A percentile compares a stretch with the other conserved stretches of the same genome.
Conservation (phyloP, 2,888 invertebrate genomes). For the Tridacna gigas region DNA sequence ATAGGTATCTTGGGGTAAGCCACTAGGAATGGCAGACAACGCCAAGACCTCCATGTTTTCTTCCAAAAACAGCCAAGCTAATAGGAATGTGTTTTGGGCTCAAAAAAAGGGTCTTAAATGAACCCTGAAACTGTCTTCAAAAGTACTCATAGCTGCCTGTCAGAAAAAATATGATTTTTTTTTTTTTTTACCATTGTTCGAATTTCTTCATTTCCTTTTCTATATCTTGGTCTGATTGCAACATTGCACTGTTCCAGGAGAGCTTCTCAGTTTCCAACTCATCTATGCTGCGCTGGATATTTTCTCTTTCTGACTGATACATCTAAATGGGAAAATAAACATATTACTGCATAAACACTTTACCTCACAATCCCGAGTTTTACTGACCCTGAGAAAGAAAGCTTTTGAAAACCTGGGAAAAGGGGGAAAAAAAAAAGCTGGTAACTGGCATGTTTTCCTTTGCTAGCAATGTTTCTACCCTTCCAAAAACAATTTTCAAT, state of each 20-base stretch:
- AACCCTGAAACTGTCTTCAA: too few relatives aligned
- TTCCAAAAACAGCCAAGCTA: too few relatives aligned
- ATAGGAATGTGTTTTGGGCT: too few relatives aligned
- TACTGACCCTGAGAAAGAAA: not conserved
- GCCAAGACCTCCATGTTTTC: too few relatives aligned
- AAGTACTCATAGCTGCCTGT: too few relatives aligned
- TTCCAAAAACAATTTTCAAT: not conserved
- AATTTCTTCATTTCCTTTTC: constrained; percentile 23
- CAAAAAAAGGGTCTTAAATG: too few relatives aligned
- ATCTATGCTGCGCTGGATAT: constrained; percentile 6
- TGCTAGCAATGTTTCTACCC: not conserved
- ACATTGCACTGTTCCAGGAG: constrained; percentile 9
- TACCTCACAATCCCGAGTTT: not conserved
- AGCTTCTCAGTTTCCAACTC: constrained; percentile 17
- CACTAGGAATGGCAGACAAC: too few relatives aligned
- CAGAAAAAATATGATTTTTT: not conserved
- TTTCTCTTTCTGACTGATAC: constrained; percentile 8
- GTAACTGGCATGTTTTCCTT: not conserved
- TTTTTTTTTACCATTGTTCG: constrained; percentile 17
- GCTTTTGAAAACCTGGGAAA: not conserved
- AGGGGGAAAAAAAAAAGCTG: not conserved
- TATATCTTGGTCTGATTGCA: constrained; percentile 10
- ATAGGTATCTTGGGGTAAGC: too few relatives aligned
- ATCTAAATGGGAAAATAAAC: not conserved
- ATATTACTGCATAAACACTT: not conserved